Conservation (phyloP, 1,140 invertebrate species). For the Sitobion miscanthi region DNA sequence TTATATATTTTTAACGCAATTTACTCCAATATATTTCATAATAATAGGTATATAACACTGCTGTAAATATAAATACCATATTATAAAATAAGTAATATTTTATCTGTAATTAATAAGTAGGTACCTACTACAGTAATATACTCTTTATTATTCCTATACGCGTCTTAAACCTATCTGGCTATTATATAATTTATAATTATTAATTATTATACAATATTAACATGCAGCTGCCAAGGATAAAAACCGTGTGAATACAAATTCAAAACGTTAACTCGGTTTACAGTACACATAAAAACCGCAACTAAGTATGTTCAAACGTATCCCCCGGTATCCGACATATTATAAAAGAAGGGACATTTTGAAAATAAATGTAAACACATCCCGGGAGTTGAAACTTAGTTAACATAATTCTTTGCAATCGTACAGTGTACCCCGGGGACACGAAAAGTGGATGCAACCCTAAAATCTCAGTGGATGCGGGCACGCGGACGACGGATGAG, state of each 20-base stretch:
- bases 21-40: not conserved
- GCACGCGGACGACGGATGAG: not conserved
- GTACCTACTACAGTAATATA: too few relatives aligned
- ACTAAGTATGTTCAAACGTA: not conserved
- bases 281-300: not conserved
- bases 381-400: constrained; percentile 33
- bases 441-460: constrained; percentile 21
- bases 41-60: not conserved
- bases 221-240: not conserved
- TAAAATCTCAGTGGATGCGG: constrained; percentile 21
- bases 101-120: not conserved
- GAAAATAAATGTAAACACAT: constrained; percentile 31
- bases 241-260: not conserved
- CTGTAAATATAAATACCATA: not conserved
- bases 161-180: not conserved
- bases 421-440: constrained; percentile 16
- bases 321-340: not conserved
- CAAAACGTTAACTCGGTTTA: not conserved
- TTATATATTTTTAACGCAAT: not conserved
- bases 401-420: constrained; percentile 42
- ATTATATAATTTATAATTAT: not conserved
- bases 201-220: not conserved
- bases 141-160: too few relatives aligned
- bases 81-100: too few relatives aligned
- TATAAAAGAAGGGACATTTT: not conserved